Conservation (phyloP, 2,888 invertebrate species). For the Leptinotarsa haldemani region DNA sequence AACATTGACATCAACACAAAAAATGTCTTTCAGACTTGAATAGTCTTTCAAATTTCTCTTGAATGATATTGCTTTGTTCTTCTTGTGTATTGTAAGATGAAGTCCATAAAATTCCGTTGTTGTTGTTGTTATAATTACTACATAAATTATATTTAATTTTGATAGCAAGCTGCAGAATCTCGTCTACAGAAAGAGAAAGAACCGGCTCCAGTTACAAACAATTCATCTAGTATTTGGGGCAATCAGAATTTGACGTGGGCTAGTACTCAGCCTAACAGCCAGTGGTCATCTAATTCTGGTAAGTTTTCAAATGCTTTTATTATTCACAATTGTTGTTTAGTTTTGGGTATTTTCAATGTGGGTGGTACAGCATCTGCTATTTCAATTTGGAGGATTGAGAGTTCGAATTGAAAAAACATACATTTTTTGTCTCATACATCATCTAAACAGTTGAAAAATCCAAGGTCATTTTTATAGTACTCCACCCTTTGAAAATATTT, state of each 20-base stretch:
- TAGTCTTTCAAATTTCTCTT: too few relatives aligned
- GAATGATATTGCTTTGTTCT: neutral
- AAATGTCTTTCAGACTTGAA: too few relatives aligned
- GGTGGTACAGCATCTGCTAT: too few relatives aligned
- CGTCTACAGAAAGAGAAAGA: conserved; percentile 70
- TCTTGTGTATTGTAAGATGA: neutral
- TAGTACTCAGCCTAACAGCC: conserved; percentile 56
- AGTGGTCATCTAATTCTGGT: conserved; percentile 56
- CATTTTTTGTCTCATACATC: too few relatives aligned
- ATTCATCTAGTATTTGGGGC: conserved; percentile 72
- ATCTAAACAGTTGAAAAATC: too few relatives aligned
- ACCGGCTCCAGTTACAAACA: conserved; percentile 63
- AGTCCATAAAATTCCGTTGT: conserved; percentile 9
- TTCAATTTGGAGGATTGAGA: too few relatives aligned
- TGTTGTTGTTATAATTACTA: conserved; percentile 17
- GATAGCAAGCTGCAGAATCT: conserved; percentile 61
- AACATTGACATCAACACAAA: too few relatives aligned
- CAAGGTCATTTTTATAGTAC: too few relatives aligned
- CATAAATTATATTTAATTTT: conserved; percentile 29
- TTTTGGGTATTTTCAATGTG: too few relatives aligned
- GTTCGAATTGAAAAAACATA: too few relatives aligned
- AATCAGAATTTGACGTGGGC: conserved; percentile 70
- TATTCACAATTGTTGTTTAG: too few relatives aligned
- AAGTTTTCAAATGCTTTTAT: conserved; percentile 13
- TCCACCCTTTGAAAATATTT: too few relatives aligned